Conservation (phyloP, 1,140 invertebrate genomes). For the Neodiprion fabricii region DNA sequence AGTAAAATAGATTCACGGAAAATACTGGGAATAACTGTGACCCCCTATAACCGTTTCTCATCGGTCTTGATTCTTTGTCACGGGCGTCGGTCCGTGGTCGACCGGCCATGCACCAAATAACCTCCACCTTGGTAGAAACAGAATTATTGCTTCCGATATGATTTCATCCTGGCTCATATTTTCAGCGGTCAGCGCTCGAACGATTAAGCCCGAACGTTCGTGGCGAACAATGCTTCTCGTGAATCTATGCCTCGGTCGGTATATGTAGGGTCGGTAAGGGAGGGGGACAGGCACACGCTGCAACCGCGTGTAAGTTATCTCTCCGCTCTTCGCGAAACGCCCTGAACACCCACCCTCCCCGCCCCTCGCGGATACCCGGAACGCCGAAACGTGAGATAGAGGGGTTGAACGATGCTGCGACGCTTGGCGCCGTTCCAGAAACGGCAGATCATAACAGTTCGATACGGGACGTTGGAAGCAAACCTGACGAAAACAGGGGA, state of each 20-base stretch:
- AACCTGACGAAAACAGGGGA: not conserved
- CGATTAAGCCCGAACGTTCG: conserved; percentile 1
- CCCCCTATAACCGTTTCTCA: no score
- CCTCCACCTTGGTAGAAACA: not conserved
- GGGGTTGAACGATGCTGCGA: not conserved
- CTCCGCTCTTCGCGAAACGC: not conserved
- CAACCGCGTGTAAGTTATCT: not conserved
- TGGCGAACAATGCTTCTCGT: not conserved
- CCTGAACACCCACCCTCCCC: not conserved
- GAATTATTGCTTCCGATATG: conserved; percentile 5
- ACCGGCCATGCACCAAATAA: not conserved
- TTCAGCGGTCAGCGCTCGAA: conserved; percentile 2
- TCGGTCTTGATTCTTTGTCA: no score
- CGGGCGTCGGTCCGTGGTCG: not conserved
- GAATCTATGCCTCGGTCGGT: conserved; percentile 7
- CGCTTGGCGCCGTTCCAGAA: not conserved
- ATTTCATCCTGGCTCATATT: not conserved
- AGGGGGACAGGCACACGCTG: not conserved
- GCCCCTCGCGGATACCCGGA: no score
- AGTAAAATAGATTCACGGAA: no score
- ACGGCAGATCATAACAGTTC: conserved; percentile 2
- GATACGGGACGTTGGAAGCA: not conserved
- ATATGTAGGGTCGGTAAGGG: not conserved
- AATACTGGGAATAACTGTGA: no score
- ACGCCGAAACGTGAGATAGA: not conserved